Evolutionary conservation across 2,797 vertebrate genomes (phyloP).

Genomic region (Vespertilio murinus): DNA sequence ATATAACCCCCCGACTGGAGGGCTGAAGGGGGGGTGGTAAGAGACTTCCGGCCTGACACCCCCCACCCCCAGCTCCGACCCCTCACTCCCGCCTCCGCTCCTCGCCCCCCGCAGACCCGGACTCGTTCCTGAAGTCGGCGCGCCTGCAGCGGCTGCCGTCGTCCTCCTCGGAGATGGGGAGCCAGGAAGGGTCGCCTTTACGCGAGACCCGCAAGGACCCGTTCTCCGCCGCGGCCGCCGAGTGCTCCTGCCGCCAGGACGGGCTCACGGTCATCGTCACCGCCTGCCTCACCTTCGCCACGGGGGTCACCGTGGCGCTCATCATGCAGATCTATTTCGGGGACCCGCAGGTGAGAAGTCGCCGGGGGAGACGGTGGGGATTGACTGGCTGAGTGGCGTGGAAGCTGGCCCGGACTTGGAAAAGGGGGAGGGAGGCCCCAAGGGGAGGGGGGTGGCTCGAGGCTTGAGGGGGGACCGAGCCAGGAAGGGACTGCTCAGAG

Average conservation of each 20-base stretch:
- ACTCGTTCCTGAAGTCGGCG: conserved; percentile 94
- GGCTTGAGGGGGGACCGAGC: not conserved
- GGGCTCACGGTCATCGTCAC: conserved; percentile 97
- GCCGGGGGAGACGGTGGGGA: not conserved
- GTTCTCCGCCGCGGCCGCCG: conserved; percentile 89
- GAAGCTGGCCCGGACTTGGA: not conserved
- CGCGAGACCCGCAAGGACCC: conserved; percentile 95
- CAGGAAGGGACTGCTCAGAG: not conserved
- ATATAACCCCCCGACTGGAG: not conserved
- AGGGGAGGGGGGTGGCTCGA: not conserved
- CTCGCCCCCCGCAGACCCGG: conserved; percentile 88
- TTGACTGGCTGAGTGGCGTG: not conserved
- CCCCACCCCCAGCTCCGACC: no score
- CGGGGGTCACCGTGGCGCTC: conserved; percentile 94
- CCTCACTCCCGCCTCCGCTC: no score
- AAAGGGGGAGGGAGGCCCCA: not conserved
- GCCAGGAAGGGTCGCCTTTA: conserved; percentile 91
- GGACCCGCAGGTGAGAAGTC: conserved; percentile 90
- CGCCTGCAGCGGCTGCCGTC: conserved; percentile 97
- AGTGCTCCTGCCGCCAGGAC: conserved; percentile 95
- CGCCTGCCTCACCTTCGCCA: conserved; percentile 96
- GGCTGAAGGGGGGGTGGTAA: not conserved
- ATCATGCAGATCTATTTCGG: conserved; percentile 99
- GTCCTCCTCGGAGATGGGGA: conserved; percentile 94
- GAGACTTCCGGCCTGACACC: not conserved